A percentile compares a stretch with the other conserved stretches of the same genome.
phyloP scores from a whole-genome alignment of 2,113 vertebrate species.

The Mobula birostris region DNA sequence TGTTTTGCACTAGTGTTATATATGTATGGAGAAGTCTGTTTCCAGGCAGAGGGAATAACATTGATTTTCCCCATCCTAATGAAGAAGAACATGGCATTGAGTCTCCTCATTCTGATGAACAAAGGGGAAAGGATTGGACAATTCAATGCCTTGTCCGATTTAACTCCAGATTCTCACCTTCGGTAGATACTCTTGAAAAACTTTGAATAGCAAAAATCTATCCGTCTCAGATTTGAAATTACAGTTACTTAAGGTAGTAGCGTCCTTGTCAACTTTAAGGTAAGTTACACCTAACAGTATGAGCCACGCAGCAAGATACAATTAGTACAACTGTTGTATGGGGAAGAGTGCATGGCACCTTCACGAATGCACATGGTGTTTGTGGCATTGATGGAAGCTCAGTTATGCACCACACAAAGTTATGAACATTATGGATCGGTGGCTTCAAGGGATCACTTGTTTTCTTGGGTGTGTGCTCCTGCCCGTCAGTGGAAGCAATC shows the following conservation, averaged over 20 bases:
- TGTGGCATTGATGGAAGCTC: background rate
- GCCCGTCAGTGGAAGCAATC: background rate
- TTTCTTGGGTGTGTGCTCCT: background rate
- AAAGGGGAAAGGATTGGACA: too few relatives aligned
- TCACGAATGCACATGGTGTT: background rate
- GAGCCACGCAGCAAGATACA: too few relatives aligned
- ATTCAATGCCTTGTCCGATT: too few relatives aligned
- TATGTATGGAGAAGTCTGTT: background rate
- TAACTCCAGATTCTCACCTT: background rate
- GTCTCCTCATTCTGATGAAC: too few relatives aligned
- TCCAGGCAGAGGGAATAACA: too few relatives aligned
- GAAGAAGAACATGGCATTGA: too few relatives aligned
- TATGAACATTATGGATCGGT: background rate
- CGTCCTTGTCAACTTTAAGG: too few relatives aligned
- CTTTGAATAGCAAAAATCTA: background rate
- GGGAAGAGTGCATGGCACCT: background rate
- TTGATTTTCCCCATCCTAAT: too few relatives aligned
- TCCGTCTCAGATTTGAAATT: too few relatives aligned
- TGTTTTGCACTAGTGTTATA: background rate
- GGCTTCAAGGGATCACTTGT: background rate
- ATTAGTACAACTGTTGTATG: too few relatives aligned
- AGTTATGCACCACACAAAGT: background rate
- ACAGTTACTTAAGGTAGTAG: too few relatives aligned
- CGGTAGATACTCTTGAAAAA: background rate
- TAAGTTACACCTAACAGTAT: too few relatives aligned